Conservation (phyloP, 2,113 vertebrate species). For the Mus spicilegus region DNA sequence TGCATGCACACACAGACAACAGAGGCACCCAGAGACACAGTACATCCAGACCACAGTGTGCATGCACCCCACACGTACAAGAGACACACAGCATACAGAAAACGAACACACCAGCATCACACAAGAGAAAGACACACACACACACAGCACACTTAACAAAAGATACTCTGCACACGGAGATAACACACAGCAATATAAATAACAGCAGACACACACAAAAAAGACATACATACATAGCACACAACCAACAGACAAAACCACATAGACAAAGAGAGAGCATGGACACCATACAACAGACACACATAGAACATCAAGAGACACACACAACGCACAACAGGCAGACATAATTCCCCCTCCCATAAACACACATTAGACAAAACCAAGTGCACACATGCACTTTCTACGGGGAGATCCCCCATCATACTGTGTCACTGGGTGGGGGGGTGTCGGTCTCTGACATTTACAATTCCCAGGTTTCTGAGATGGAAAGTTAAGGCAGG, state of each 20-base stretch:
- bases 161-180: too few relatives aligned
- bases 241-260: not conserved
- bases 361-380: not conserved
- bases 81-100: not conserved
- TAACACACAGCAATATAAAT: not conserved
- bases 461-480: fast-evolving
- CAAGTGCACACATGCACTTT: not conserved
- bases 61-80: not conserved
- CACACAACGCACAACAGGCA: not conserved
- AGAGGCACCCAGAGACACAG: not conserved
- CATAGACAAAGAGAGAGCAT: not conserved
- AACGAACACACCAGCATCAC: not conserved
- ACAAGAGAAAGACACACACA: not conserved
- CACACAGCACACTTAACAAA: not conserved
- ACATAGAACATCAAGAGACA: not conserved
- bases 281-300: not conserved
- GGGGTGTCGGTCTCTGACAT: too few relatives aligned
- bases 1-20: not conserved
- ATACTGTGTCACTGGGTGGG: too few relatives aligned
- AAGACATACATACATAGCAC: too few relatives aligned
- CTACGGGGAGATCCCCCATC: not conserved
- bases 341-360: too few relatives aligned
- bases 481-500: not conserved
- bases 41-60: not conserved
- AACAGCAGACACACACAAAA: not conserved